These are phyloP conservation scores for Euwallacea similis DNA, from an alignment of 1,140 invertebrate species.

Conservation along the genomic window DNA sequence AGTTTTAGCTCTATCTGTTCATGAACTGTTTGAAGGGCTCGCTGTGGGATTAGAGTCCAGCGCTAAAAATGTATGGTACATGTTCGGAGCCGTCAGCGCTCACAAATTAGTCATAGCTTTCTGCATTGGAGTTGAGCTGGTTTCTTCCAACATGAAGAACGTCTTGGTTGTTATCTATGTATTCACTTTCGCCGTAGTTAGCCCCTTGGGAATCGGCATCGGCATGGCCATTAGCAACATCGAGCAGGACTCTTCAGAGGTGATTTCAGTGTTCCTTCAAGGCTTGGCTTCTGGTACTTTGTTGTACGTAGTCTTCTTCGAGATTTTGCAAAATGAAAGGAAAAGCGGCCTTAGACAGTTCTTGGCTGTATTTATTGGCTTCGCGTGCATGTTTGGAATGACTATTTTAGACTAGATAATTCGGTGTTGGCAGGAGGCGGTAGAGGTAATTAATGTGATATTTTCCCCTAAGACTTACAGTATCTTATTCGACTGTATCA, in stretches of 20 bases:
- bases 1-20: conserved; percentile 84
- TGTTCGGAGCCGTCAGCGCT: conserved; percentile 57
- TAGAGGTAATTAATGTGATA: conserved; percentile 3
- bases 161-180: conserved; percentile 54
- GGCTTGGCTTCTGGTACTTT: conserved; percentile 67
- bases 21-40: conserved; percentile 90
- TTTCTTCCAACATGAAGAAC: conserved; percentile 50
- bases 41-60: conserved; percentile 80
- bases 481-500: conserved; percentile 13
- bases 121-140: conserved; percentile 58
- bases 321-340: conserved; percentile 63
- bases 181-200: conserved; percentile 58
- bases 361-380: conserved; percentile 70
- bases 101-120: conserved; percentile 66
- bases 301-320: conserved; percentile 70
- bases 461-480: neutral
- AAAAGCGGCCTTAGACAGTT: conserved; percentile 68
- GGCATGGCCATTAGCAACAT: conserved; percentile 52
- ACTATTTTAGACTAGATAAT: conserved; percentile 30
- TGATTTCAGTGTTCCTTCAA: conserved; percentile 55
- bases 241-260: conserved; percentile 38
- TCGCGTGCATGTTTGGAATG: conserved; percentile 72
- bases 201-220: conserved; percentile 60
- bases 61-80: conserved; percentile 68
- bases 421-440: neutral